phyloP scores from a whole-genome alignment of 64 coral and sea anemone species.

The Dendronephthya gigantea region DNA sequence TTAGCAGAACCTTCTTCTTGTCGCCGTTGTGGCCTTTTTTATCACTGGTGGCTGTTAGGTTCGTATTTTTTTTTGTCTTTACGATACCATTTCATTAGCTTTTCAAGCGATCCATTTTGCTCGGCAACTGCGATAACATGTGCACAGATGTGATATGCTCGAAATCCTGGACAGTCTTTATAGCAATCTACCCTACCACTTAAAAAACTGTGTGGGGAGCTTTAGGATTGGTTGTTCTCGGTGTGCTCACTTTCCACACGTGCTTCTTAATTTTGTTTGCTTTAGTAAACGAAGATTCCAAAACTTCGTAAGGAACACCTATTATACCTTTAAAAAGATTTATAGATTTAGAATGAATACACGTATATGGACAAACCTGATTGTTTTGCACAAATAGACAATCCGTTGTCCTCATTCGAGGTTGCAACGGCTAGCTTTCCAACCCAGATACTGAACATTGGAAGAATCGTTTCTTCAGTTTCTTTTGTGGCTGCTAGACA shows the following conservation, averaged over 20 bases:
- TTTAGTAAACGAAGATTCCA: neutral
- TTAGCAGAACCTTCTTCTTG: neutral
- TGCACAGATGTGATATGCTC: no score
- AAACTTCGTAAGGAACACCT: no score
- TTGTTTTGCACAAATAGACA: neutral
- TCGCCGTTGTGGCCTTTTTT: neutral
- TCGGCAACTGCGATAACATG: no score
- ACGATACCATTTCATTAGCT: conserved; percentile 35
- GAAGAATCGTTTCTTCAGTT: neutral
- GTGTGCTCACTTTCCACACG: neutral
- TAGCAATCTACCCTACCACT: no score
- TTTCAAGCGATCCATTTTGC: conserved; percentile 20
- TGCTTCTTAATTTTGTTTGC: neutral
- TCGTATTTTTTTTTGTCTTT: neutral
- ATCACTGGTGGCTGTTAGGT: neutral
- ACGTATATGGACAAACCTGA: neutral
- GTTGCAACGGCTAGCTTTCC: neutral
- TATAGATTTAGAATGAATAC: neutral
- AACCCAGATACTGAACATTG: no score
- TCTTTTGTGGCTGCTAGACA: neutral
- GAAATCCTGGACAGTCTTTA: no score
- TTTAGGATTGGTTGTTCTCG: no score
- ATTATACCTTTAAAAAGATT: neutral
- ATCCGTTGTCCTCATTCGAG: neutral
- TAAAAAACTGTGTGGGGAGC: no score